A percentile compares a stretch with the other conserved stretches of the same genome.
Evolutionary conservation across 2,888 invertebrate genomes (phyloP).

Genomic region (Ligdia adustata): DNA sequence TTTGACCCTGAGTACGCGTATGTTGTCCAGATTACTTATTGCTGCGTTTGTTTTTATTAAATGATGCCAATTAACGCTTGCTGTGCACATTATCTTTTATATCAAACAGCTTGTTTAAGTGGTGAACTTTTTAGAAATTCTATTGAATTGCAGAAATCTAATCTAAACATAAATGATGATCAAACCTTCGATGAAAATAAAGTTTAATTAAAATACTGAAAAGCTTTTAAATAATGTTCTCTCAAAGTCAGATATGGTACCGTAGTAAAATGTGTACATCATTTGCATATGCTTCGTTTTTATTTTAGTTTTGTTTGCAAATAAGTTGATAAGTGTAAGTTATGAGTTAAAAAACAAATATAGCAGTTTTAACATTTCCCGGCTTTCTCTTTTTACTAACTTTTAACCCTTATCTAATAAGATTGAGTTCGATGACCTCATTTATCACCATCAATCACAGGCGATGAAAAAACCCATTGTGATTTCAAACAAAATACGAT

Average conservation of each 20-base stretch:
- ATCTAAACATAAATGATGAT: too few relatives aligned
- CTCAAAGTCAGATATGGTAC: background rate
- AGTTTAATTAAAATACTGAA: too few relatives aligned
- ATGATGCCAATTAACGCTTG: slow-evolving; percentile 33
- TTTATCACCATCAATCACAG: slow-evolving; percentile 60
- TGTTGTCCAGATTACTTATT: slow-evolving; percentile 23
- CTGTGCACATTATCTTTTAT: slow-evolving; percentile 33
- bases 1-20: background rate
- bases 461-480: slow-evolving; percentile 58
- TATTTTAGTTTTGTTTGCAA: too few relatives aligned
- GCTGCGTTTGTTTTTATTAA: slow-evolving; percentile 37
- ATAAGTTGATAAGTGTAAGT: too few relatives aligned
- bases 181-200: too few relatives aligned
- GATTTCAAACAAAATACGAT: slow-evolving; percentile 58
- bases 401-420: slow-evolving; percentile 24
- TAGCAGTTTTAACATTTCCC: too few relatives aligned
- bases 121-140: too few relatives aligned
- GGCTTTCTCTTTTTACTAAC: slow-evolving; percentile 7
- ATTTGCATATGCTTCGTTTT: too few relatives aligned
- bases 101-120: too few relatives aligned
- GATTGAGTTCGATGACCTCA: slow-evolving; percentile 35
- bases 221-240: too few relatives aligned
- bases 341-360: slow-evolving; percentile 6
- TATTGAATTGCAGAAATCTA: too few relatives aligned
- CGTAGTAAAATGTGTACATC: too few relatives aligned